Percentiles rank a stretch among this genome's conserved stretches.
These are phyloP conservation scores for Delphinus delphis DNA, from an alignment of 2,113 vertebrate genomes.

Conservation along the genomic window DNA sequence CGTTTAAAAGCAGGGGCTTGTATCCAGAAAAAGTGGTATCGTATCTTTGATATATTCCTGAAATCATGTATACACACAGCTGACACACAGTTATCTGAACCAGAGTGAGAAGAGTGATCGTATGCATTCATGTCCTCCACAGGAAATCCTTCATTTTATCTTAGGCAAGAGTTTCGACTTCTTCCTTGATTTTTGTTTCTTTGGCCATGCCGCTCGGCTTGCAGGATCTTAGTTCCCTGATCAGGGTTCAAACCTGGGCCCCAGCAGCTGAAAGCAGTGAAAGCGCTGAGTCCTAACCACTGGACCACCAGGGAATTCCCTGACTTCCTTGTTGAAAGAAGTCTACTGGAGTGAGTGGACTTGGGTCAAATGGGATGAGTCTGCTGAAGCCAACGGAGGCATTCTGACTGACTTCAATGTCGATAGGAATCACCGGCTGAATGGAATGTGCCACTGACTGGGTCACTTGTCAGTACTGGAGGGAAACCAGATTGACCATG, in stretches of 20 bases:
- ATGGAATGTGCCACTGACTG: neutral
- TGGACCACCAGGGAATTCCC: neutral
- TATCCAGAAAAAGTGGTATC: neutral
- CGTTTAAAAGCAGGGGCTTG: constrained; percentile 22
- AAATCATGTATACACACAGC: neutral
- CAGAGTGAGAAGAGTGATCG: neutral
- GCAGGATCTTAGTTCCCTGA: neutral
- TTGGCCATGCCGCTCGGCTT: neutral
- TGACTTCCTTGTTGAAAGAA: neutral
- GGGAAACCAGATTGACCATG: neutral
- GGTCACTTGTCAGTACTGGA: neutral
- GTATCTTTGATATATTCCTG: neutral
- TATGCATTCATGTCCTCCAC: fast-evolving
- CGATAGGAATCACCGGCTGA: neutral
- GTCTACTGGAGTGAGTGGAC: neutral
- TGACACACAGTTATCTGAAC: neutral
- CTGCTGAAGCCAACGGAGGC: neutral
- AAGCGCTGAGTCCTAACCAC: neutral
- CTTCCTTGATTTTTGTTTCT: neutral
- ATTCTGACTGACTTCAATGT: neutral
- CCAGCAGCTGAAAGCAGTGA: neutral
- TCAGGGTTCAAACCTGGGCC: neutral
- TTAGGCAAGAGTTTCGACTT: neutral
- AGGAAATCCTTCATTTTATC: neutral
- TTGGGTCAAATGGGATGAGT: neutral